Evolutionary conservation across 2,113 vertebrate species (phyloP), one percentile per base, ranked within the genome.

Genomic region (Actinemys pallida): DNA sequence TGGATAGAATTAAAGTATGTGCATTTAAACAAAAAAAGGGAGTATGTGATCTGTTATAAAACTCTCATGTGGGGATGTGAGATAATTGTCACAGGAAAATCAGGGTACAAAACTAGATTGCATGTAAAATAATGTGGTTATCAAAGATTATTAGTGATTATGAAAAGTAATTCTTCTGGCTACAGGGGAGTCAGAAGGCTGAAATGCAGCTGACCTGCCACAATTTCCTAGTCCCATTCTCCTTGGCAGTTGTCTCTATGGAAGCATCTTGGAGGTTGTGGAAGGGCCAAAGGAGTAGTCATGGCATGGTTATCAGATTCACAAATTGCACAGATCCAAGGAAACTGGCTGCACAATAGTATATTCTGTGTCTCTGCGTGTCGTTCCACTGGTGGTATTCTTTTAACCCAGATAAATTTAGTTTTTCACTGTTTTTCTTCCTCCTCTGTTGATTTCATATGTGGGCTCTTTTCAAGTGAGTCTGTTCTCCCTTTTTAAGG

Each of bases 141-240:
- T 96, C 93, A 87, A 90, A 95, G 95, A 90, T 95, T 95, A 17
- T 53, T 53, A 53, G 52, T 53, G 52, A 53, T 53, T 53, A 53
- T 19, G 6, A 91, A 95, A 96, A 96, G 93, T 96, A 95, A 96
- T 96, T 87, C 92, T 94, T 53, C 14, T 90, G 83, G 88, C 93
- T 95, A 90, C 57, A 31, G 86, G 86, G 83, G 89, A 47, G 90
- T 35, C 42, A 81, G 65, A 93, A 75, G 29, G 83, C 91, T 96
- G 94, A 95, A 95, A 97, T 87, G 95, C 93, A 92, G 93, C 94
- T 93, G 95, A 92, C 88, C 79, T n/a, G 65, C 86, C 88, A 90
- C 87, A 79, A 95, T 97, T 96, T 93, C 89, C 31, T 92, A 90
- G 83, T 96, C 83, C 88, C 93, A 81, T 81, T 86, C 90, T 96